A percentile compares a stretch with the other conserved stretches of the same genome.
Conservation (phyloP, 2,113 vertebrate genomes). For the Cinclus mexicanus region DNA sequence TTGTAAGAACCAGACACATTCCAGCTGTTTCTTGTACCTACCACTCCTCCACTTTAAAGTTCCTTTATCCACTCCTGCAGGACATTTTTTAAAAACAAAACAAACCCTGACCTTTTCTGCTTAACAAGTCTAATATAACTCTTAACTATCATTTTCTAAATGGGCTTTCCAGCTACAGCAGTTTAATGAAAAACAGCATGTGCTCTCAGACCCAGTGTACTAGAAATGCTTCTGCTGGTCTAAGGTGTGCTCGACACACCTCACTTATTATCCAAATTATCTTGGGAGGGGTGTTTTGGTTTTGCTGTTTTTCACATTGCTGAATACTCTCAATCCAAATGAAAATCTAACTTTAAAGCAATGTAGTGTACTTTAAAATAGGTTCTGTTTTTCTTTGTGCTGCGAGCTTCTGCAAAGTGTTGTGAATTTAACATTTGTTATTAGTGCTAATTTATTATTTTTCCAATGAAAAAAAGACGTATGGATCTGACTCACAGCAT, state of each 20-base stretch:
- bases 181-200: background rate
- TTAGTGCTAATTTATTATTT: background rate
- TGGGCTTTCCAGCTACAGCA: background rate
- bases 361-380: background rate
- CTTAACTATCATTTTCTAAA: background rate
- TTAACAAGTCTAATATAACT: background rate
- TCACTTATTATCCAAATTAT: background rate
- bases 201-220: background rate
- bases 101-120: background rate
- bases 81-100: background rate
- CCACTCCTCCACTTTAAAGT: background rate
- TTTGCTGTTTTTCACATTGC: background rate
- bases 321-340: background rate
- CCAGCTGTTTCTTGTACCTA: slow-evolving; percentile 34
- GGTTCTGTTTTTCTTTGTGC: background rate
- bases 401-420: background rate
- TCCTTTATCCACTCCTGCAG: background rate
- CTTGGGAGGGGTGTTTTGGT: background rate
- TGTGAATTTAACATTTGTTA: background rate
- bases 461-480: background rate
- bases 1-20: slow-evolving; percentile 21
- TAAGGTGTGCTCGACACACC: background rate
- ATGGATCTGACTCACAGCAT: background rate
- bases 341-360: background rate
- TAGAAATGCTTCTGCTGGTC: background rate